Evolutionary conservation across 2,888 invertebrate genomes (phyloP), one percentile per base, ranked within the genome.

Genomic region (Hypselothyrea guttata): DNA sequence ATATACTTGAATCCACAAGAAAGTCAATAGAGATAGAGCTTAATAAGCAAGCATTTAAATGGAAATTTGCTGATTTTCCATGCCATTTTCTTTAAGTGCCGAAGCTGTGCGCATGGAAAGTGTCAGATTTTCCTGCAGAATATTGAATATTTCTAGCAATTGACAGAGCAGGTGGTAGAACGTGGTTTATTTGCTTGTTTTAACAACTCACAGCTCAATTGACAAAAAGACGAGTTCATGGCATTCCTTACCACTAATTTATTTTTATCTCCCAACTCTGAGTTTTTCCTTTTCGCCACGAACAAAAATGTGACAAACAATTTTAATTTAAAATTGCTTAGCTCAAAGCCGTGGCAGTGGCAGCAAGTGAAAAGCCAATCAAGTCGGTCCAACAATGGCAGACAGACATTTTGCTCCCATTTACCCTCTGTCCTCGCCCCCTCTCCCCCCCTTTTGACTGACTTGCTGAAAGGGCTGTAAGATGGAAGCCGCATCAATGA

Each of bases 311-410:
- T 47, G 47, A 33, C 46, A 55, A 45, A 35, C 35, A 55, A 42
- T 74, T 77, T 81, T 71, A 56, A 71, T 76, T 69, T 69, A 37
- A 74, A 74, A 79, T 46, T 40, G 22, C 40, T 54, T 27, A 46
- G 49, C 40, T 33, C 22, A n/a, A n/a, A n/a, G n/a, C n/a, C 2
- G 16, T 18, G 31, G 11, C 13, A 34, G 12, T n/a, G 30, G 31
- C 46, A 44, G 34, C 22, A 34, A 42, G 30, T 16, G 18, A 33
- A 72, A 66, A 66, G 60, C 60, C 79, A 78, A 75, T 79, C 76
- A 73, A 49, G 58, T 54, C 51, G n/a, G 31, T 44, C 15, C 55
- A 52, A 75, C 70, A 77, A 78, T 22, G 22, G 34, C 51, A 34
- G 41, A 31, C 22, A 37, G 48, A 55, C 45, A 44, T 22, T 22